Evolutionary conservation across 1,140 invertebrate genomes (phyloP).

Genomic region (Meloidogyne chitwoodi): DNA sequence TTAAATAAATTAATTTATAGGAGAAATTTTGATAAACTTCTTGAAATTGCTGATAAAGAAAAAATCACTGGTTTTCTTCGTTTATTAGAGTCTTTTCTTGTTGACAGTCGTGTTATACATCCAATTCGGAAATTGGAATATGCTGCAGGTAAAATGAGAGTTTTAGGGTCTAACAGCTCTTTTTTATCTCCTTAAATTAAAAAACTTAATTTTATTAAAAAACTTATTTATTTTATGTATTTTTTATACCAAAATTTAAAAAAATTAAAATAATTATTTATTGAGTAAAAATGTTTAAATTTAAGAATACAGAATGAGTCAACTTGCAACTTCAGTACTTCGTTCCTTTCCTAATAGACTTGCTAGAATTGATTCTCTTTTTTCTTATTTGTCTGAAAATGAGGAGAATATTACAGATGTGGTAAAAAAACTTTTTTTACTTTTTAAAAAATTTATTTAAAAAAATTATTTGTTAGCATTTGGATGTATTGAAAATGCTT

Average conservation of each 20-base stretch:
- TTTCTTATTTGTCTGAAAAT: constrained; percentile 14
- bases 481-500: constrained; percentile 20
- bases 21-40: constrained; percentile 32
- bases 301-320: constrained; percentile 21
- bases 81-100: constrained; percentile 34
- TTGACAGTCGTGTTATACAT: constrained; percentile 41
- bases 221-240: too few relatives aligned
- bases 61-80: constrained; percentile 39
- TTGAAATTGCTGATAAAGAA: constrained; percentile 37
- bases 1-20: constrained; percentile 18
- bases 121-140: constrained; percentile 47
- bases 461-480: neutral
- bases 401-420: constrained; percentile 1
- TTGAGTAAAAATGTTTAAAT: too few relatives aligned
- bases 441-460: too few relatives aligned
- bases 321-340: constrained; percentile 18
- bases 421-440: too few relatives aligned
- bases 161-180: too few relatives aligned
- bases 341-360: constrained; percentile 1
- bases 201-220: too few relatives aligned
- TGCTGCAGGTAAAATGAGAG: constrained; percentile 11
- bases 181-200: too few relatives aligned
- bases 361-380: constrained; percentile 12
- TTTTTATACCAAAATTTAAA: too few relatives aligned
- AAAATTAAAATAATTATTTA: too few relatives aligned